These are phyloP conservation scores for Xiphydria camelus DNA, from an alignment of 2,888 invertebrate species.

Conservation along the genomic window DNA sequence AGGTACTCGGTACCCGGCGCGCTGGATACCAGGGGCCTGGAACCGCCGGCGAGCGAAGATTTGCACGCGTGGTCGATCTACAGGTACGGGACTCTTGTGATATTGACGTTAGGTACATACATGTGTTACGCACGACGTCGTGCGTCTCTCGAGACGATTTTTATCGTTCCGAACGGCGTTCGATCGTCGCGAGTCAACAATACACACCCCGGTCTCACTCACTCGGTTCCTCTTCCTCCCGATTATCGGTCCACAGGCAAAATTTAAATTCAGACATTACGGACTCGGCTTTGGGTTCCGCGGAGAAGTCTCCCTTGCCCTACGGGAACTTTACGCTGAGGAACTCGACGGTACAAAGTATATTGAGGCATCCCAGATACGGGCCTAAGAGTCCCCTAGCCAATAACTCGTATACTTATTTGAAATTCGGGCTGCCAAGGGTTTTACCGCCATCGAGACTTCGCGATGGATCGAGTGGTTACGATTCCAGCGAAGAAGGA, in stretches of 20 bases:
- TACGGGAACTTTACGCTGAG: constrained; percentile 93
- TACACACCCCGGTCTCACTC: no score
- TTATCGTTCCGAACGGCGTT: not conserved
- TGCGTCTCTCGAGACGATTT: constrained; percentile 4
- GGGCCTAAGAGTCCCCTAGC: constrained; percentile 87
- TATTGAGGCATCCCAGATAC: constrained; percentile 85
- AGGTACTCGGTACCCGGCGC: constrained; percentile 88
- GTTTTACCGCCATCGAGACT: constrained; percentile 77
- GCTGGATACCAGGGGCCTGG: constrained; percentile 67
- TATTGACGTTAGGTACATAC: no score
- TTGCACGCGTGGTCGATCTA: constrained; percentile 96
- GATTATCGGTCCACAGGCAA: constrained; percentile 71
- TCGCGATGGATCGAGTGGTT: constrained; percentile 87
- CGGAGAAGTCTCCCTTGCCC: constrained; percentile 89
- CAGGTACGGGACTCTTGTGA: constrained; percentile 62
- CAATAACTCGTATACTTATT: constrained; percentile 90
- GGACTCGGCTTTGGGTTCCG: constrained; percentile 89
- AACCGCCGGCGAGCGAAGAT: constrained; percentile 83
- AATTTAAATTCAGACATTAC: constrained; percentile 95
- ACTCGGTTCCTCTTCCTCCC: no score
- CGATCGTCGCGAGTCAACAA: no score
- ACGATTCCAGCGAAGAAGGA: constrained; percentile 82
- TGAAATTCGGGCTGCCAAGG: constrained; percentile 90
- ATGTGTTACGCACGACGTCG: not conserved
- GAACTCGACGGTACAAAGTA: constrained; percentile 91